phyloP scores from a whole-genome alignment of 2,113 vertebrate genomes.

The Panurus biarmicus region DNA sequence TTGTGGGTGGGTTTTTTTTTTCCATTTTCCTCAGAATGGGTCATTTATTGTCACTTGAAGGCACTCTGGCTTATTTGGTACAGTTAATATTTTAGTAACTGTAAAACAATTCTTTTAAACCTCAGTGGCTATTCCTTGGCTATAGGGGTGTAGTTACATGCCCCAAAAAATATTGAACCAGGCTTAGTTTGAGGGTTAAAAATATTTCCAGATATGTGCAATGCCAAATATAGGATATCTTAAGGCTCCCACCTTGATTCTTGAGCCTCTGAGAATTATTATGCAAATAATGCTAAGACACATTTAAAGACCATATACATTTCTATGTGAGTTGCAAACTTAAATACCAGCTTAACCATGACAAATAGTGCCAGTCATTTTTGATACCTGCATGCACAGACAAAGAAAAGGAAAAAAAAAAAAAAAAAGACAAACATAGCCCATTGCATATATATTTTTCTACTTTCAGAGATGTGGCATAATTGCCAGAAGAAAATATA shows the following conservation, averaged over 20 bases:
- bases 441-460: neutral
- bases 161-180: neutral
- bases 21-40: neutral
- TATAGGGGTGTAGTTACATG: neutral
- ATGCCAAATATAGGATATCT: neutral
- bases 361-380: neutral
- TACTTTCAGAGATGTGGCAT: neutral
- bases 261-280: neutral
- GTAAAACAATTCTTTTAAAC: neutral
- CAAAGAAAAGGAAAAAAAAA: neutral
- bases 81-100: neutral
- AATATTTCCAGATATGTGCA: neutral
- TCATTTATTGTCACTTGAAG: neutral
- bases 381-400: neutral
- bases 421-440: fast-evolving
- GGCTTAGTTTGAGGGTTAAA: neutral
- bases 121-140: neutral
- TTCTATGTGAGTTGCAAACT: neutral
- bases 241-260: neutral
- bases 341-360: neutral
- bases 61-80: neutral
- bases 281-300: neutral
- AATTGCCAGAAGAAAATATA: neutral
- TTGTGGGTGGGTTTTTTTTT: too few relatives aligned
- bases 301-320: neutral